phyloP scores from a whole-genome alignment of 2,888 invertebrate genomes.

The Mantis religiosa region DNA sequence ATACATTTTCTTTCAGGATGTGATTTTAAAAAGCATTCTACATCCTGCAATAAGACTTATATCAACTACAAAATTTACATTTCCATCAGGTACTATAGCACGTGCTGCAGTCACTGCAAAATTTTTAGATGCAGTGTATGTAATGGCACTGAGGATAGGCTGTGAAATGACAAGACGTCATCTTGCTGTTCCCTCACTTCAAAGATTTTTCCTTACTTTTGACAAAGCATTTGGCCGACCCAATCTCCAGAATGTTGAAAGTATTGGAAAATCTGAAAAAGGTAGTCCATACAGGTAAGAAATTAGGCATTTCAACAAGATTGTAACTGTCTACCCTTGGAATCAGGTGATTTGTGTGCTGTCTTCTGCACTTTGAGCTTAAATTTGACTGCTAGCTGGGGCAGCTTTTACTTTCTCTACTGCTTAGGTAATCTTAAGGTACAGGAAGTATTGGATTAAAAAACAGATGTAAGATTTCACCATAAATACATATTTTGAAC shows the following conservation, averaged over 20 bases:
- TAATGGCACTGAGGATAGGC: slow-evolving; percentile 71
- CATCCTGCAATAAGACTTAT: slow-evolving; percentile 77
- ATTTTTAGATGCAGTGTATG: slow-evolving; percentile 74
- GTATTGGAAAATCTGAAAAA: neutral
- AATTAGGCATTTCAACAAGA: no score
- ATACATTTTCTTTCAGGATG: slow-evolving; percentile 59
- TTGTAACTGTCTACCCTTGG: no score
- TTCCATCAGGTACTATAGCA: slow-evolving; percentile 75
- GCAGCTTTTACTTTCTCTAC: no score
- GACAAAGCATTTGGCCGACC: slow-evolving; percentile 62
- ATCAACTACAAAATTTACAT: slow-evolving; percentile 71
- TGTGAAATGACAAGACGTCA: slow-evolving; percentile 73
- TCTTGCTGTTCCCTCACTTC: slow-evolving; percentile 64
- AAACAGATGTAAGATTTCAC: no score
- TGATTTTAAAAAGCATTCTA: slow-evolving; percentile 76
- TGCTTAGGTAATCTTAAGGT: no score
- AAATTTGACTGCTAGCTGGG: no score
- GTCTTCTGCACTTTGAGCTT: no score
- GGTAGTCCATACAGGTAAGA: slow-evolving; percentile 24
- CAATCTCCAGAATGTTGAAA: neutral
- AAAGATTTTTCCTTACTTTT: slow-evolving; percentile 75
- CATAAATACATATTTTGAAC: no score
- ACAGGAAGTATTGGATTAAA: no score
- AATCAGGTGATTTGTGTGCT: no score
- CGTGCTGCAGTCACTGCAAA: slow-evolving; percentile 75